Evolutionary conservation across 2,113 vertebrate genomes (phyloP).

Genomic region (Scatophagus argus): DNA sequence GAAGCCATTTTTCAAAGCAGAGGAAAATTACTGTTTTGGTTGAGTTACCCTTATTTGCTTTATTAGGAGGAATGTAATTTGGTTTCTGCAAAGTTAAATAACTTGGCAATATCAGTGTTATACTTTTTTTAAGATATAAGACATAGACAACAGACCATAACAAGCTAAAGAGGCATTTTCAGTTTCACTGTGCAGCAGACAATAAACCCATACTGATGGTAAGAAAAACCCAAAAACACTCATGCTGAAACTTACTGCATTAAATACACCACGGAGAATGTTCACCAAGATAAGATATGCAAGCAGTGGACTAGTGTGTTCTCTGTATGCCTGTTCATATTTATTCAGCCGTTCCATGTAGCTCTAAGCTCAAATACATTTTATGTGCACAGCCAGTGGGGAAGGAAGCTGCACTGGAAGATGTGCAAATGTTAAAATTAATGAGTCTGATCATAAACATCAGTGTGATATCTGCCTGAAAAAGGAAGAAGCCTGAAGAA

Average conservation of each 20-base stretch:
- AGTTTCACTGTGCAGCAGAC: neutral
- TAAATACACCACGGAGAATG: neutral
- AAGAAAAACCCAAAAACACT: neutral
- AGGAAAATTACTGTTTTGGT: neutral
- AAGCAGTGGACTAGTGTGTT: neutral
- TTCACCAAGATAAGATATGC: neutral
- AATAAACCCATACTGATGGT: neutral
- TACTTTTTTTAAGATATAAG: slow-evolving; percentile 1
- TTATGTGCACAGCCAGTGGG: neutral
- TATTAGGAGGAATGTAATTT: slow-evolving; percentile 34
- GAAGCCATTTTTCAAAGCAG: slow-evolving; percentile 12
- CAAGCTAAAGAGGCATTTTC: neutral
- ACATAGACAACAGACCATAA: neutral
- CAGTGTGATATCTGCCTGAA: slow-evolving; percentile 35
- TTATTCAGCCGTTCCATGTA: neutral
- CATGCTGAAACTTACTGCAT: neutral
- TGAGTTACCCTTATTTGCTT: slow-evolving; percentile 11
- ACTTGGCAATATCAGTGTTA: neutral
- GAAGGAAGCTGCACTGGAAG: neutral
- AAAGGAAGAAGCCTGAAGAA: slow-evolving; percentile 37
- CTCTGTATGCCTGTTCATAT: neutral
- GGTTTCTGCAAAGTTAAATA: slow-evolving; percentile 47
- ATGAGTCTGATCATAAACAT: slow-evolving; percentile 41
- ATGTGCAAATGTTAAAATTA: slow-evolving; percentile 42
- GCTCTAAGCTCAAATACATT: neutral